A percentile compares a stretch with the other conserved stretches of the same genome.
Conservation (phyloP, 2,888 invertebrate genomes). For the Cheilosia scutellata region DNA sequence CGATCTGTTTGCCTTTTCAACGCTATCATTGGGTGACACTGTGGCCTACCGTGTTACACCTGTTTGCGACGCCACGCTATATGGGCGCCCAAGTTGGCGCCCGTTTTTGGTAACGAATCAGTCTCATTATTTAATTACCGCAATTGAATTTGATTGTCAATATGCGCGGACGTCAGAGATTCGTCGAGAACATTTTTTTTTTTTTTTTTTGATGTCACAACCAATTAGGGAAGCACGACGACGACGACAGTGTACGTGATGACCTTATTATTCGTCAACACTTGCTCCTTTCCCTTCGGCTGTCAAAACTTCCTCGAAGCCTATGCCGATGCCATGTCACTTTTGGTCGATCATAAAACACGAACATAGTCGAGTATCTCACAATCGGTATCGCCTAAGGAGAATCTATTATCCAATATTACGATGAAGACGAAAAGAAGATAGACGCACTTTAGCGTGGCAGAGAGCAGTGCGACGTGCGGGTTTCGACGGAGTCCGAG, state of each 20-base stretch:
- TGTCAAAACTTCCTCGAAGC: conserved; percentile 14
- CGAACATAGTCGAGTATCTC: conserved; percentile 55
- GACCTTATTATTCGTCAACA: conserved; percentile 59
- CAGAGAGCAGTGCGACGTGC: conserved; percentile 8
- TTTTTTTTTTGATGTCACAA: conserved; percentile 21
- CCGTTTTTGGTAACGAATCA: conserved; percentile 58
- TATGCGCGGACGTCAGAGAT: conserved; percentile 22
- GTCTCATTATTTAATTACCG: conserved; percentile 66
- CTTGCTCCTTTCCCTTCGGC: conserved; percentile 9
- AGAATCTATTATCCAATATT: conserved; percentile 54
- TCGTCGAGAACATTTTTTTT: background rate
- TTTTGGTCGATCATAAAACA: conserved; percentile 56
- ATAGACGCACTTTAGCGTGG: background rate
- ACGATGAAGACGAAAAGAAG: background rate
- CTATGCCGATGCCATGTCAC: conserved; percentile 9
- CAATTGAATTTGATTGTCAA: conserved; percentile 56
- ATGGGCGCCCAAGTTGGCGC: conserved; percentile 48
- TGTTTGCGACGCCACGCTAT: conserved; percentile 30
- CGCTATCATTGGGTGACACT: background rate
- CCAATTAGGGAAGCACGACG: conserved; percentile 64
- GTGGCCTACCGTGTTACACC: conserved; percentile 40
- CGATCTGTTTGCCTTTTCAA: background rate
- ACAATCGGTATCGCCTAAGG: conserved; percentile 54
- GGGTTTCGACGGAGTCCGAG: background rate
- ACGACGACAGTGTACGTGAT: conserved; percentile 55